These are phyloP conservation scores for Aporophyla lueneburgensis DNA, from an alignment of 2,888 invertebrate species.

Conservation along the genomic window DNA sequence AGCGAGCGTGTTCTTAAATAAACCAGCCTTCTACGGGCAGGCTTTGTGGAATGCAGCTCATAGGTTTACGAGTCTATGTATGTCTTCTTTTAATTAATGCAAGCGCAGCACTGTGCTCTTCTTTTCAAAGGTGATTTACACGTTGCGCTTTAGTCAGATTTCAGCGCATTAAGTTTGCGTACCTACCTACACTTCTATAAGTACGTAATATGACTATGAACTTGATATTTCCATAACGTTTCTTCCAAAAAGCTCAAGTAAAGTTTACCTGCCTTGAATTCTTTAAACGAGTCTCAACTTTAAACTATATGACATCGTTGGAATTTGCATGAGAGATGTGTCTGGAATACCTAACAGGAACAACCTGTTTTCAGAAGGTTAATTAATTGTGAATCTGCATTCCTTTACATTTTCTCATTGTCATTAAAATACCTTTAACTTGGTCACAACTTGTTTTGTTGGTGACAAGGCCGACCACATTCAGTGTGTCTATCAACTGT, in stretches of 20 bases:
- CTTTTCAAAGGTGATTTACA: constrained; percentile 27
- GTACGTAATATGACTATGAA: background rate
- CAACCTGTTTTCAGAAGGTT: constrained; percentile 35
- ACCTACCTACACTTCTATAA: background rate
- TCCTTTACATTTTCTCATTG: constrained; percentile 33
- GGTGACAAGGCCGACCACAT: constrained; percentile 55
- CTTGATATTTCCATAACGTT: constrained; percentile 1
- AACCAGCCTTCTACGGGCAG: constrained; percentile 24
- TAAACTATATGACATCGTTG: background rate
- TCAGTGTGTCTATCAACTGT: constrained; percentile 49
- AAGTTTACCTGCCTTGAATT: background rate
- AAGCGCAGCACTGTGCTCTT: constrained; percentile 15
- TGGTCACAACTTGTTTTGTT: constrained; percentile 48
- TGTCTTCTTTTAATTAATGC: constrained; percentile 55
- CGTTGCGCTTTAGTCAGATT: constrained; percentile 15
- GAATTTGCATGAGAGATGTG: constrained; percentile 1
- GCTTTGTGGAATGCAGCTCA: constrained; percentile 29
- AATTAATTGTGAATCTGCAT: constrained; percentile 48
- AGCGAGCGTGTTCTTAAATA: constrained; percentile 52
- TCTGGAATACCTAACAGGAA: background rate
- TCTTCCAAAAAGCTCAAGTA: background rate
- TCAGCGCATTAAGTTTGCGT: constrained; percentile 4
- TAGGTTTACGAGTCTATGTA: constrained; percentile 34
- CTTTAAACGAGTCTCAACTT: background rate
- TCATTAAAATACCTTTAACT: constrained; percentile 55